A percentile compares a stretch with the other conserved stretches of the same genome.
Evolutionary conservation across 2,113 vertebrate species (phyloP).

Genomic region (Monarcha castaneiventris): DNA sequence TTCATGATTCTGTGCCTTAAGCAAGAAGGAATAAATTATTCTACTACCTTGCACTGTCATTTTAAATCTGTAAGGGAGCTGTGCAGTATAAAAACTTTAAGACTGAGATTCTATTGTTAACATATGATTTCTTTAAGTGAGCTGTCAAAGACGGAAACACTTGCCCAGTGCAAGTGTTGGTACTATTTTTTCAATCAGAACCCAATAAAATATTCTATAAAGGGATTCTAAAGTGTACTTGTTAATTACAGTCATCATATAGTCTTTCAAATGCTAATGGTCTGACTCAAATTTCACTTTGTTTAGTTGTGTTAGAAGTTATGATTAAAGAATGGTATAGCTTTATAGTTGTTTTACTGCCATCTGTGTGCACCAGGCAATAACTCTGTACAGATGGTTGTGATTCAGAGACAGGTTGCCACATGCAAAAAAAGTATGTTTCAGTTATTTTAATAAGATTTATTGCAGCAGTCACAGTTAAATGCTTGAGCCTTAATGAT

Average conservation of each 20-base stretch:
- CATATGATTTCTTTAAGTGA: conserved; percentile 68
- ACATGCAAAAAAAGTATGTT: conserved; percentile 88
- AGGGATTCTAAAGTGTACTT: conserved; percentile 57
- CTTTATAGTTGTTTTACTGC: conserved; percentile 86
- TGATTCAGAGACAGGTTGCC: conserved; percentile 94
- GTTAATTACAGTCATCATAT: conserved; percentile 83
- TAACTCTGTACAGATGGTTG: conserved; percentile 97
- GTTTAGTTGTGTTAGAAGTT: conserved; percentile 92
- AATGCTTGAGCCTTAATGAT: conserved; percentile 90
- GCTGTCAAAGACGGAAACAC: conserved; percentile 65
- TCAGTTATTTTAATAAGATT: conserved; percentile 98
- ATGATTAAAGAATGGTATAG: conserved; percentile 90
- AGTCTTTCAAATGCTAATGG: conserved; percentile 91
- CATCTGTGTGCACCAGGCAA: conserved; percentile 92
- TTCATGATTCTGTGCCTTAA: conserved; percentile 67
- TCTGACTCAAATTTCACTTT: conserved; percentile 88
- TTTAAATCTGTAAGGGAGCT: conserved; percentile 73
- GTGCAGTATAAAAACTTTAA: conserved; percentile 68
- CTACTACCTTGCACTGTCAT: conserved; percentile 71
- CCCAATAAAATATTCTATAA: conserved; percentile 64
- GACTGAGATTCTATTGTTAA: conserved; percentile 70
- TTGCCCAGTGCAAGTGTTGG: conserved; percentile 53
- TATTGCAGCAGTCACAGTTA: conserved; percentile 91
- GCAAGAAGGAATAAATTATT: conserved; percentile 75
- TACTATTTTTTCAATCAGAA: conserved; percentile 64